A percentile compares a stretch with the other conserved stretches of the same genome.
Evolutionary conservation across 1,140 invertebrate species (phyloP).

Genomic region (Drosophila novamexicana): DNA sequence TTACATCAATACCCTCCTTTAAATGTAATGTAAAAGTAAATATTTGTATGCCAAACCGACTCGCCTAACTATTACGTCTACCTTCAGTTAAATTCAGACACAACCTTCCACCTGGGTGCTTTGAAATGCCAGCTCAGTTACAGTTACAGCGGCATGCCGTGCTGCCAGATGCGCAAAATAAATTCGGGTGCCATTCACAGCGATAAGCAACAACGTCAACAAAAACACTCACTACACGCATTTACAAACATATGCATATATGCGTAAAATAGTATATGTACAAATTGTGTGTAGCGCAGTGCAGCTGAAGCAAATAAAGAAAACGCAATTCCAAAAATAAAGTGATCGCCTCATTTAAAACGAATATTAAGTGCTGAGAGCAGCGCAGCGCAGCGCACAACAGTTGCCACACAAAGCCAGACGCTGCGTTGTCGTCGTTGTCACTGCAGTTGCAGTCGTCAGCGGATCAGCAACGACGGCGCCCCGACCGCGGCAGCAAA

Average conservation of each 20-base stretch:
- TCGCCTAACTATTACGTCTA: no score
- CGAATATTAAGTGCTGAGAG: constrained; percentile 22
- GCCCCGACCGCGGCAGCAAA: constrained; percentile 13
- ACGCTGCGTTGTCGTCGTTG: background rate
- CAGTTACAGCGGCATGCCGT: background rate
- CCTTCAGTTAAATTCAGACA: background rate
- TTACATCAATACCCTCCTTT: background rate
- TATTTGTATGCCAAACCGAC: background rate
- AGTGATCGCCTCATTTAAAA: constrained; percentile 40
- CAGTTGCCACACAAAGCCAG: constrained; percentile 1
- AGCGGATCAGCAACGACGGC: constrained; percentile 31
- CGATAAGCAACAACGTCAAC: constrained; percentile 43
- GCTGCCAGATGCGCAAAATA: constrained; percentile 27
- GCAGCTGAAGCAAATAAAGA: constrained; percentile 41
- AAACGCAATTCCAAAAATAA: constrained; percentile 58
- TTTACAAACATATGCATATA: constrained; percentile 35
- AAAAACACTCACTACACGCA: constrained; percentile 42
- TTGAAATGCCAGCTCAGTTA: constrained; percentile 8
- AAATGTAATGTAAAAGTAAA: background rate
- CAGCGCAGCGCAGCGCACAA: background rate
- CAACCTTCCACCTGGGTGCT: background rate
- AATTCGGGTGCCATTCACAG: constrained; percentile 31
- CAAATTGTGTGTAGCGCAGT: constrained; percentile 30
- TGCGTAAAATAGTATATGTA: constrained; percentile 33
- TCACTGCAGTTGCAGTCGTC: constrained; percentile 45